phyloP scores from a whole-genome alignment of 2,113 vertebrate species.

The Alosa alosa region DNA sequence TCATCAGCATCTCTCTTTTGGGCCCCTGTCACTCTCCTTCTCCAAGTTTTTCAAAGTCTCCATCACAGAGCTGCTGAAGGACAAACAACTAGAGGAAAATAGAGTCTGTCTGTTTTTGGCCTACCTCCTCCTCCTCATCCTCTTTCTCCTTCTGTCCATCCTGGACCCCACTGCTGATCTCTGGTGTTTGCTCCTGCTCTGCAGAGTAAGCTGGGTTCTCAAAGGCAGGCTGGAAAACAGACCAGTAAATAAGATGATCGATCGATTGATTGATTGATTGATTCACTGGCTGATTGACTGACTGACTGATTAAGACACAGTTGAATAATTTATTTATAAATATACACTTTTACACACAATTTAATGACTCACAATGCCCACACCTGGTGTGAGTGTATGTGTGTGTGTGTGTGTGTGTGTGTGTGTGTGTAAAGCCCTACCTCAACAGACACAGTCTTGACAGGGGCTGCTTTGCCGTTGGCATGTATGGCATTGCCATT shows the following conservation, averaged over 20 bases:
- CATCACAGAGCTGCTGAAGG: not conserved
- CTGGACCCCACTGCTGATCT: not conserved
- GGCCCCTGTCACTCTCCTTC: not conserved
- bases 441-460: conserved; percentile 21
- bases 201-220: conserved; percentile 40
- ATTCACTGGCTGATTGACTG: not conserved
- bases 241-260: not conserved
- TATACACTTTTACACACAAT: not conserved
- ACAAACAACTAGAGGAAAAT: not conserved
- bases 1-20: not conserved
- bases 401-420: no score
- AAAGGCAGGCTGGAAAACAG: conserved; percentile 47
- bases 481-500: conserved; percentile 22
- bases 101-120: not conserved
- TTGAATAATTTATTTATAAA: not conserved
- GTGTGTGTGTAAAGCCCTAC: conserved; percentile 33
- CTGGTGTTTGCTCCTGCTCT: conserved; percentile 7
- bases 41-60: not conserved
- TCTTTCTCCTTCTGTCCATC: not conserved
- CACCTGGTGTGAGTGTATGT: no score
- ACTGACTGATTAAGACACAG: not conserved
- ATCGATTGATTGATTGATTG: not conserved
- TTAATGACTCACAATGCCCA: not conserved
- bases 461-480: conserved; percentile 1
- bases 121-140: conserved; percentile 23